These are phyloP conservation scores for Riptortus pedestris DNA, from an alignment of 1,140 invertebrate species.

Conservation along the genomic window DNA sequence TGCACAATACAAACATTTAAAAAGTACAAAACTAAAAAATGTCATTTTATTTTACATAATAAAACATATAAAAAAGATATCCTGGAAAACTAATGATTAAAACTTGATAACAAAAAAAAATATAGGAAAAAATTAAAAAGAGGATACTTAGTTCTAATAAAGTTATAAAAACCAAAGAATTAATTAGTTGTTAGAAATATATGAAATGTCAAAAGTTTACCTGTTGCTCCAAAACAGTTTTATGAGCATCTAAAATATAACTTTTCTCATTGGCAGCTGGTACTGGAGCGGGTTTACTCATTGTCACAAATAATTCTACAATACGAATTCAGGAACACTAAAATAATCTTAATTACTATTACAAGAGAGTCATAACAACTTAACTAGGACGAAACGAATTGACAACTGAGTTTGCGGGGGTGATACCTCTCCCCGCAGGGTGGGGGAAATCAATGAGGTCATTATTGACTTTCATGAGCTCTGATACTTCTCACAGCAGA, in stretches of 20 bases:
- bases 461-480: too few species aligned
- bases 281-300: background rate
- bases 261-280: constrained; percentile 37
- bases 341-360: background rate
- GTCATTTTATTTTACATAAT: too few species aligned
- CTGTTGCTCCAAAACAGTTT: constrained; percentile 29
- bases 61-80: too few species aligned
- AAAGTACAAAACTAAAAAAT: too few species aligned
- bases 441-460: constrained; percentile 17
- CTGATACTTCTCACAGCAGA: too few species aligned
- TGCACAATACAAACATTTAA: too few species aligned
- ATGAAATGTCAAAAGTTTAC: constrained; percentile 16
- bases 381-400: background rate
- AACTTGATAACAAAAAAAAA: too few species aligned
- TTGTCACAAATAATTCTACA: background rate
- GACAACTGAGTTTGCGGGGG: background rate
- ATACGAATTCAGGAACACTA: background rate
- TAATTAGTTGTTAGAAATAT: too few species aligned
- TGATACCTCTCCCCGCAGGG: background rate
- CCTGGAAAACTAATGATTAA: too few species aligned
- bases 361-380: background rate
- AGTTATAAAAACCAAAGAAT: too few species aligned
- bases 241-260: constrained; percentile 38
- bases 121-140: too few species aligned
- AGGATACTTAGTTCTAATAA: too few species aligned